Evolutionary conservation across 1,140 invertebrate species (phyloP).

Genomic region (Camponotus floridanus): DNA sequence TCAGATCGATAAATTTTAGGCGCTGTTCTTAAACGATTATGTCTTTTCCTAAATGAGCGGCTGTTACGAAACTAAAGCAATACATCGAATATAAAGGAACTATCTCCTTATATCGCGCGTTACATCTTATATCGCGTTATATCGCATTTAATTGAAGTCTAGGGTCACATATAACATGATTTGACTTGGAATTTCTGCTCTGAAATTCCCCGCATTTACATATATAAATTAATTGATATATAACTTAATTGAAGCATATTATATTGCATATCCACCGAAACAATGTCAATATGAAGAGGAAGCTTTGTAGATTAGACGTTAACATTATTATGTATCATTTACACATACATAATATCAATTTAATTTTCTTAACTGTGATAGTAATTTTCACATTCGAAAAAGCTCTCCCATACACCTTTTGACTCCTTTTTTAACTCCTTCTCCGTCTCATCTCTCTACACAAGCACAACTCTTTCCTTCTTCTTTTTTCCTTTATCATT

Average conservation of each 20-base stretch:
- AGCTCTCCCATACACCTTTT: conserved; percentile 4
- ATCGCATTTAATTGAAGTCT: conserved; percentile 9
- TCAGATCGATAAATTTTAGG: conserved; percentile 4
- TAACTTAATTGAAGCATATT: conserved; percentile 20
- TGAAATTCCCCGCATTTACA: conserved; percentile 32
- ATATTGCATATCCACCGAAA: conserved; percentile 15
- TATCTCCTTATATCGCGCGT: no score
- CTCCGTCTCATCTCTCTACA: neutral
- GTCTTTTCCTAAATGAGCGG: neutral
- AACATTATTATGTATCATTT: conserved; percentile 30
- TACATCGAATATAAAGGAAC: neutral
- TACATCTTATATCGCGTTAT: neutral
- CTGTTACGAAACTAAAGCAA: neutral
- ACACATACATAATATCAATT: conserved; percentile 20
- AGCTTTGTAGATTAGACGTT: conserved; percentile 1
- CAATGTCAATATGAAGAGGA: neutral
- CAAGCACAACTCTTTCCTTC: no score
- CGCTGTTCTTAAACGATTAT: neutral
- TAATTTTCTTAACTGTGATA: neutral
- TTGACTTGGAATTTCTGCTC: conserved; percentile 25
- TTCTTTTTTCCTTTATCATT: conserved; percentile 5
- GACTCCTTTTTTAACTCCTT: conserved; percentile 22
- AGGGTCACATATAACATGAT: neutral
- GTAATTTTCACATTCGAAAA: conserved; percentile 16
- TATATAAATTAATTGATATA: conserved; percentile 47